Evolutionary conservation across 2,797 vertebrate species (phyloP).

Genomic region (Acomys russatus): DNA sequence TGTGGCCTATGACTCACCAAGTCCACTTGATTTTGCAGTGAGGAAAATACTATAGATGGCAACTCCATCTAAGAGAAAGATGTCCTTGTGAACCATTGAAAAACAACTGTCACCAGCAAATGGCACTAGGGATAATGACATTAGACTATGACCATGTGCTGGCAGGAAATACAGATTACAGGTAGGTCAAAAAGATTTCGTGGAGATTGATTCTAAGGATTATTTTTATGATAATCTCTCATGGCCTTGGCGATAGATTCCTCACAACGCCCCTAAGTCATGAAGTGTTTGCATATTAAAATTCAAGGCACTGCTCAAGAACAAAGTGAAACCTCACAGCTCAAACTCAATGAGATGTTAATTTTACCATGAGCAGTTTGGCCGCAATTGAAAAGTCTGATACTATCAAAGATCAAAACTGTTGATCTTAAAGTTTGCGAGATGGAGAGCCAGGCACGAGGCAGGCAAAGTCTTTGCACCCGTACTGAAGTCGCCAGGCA

Average conservation of each 20-base stretch:
- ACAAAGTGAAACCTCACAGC: not conserved
- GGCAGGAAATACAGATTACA: not conserved
- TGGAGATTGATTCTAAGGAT: slow-evolving; percentile 14
- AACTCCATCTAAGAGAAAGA: not conserved
- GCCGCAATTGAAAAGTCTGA: slow-evolving; percentile 55
- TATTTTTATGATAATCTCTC: slow-evolving; percentile 30
- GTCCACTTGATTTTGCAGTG: not conserved
- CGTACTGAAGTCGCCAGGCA: not conserved
- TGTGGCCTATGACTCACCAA: not conserved
- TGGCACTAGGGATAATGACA: not conserved
- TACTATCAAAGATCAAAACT: slow-evolving; percentile 55
- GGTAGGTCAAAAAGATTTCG: not conserved
- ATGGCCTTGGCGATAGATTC: not conserved
- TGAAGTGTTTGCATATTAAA: slow-evolving; percentile 47
- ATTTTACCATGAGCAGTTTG: not conserved
- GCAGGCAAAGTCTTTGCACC: not conserved
- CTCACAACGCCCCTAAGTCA: slow-evolving; percentile 21
- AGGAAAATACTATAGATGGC: not conserved
- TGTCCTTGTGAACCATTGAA: not conserved
- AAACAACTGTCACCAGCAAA: not conserved
- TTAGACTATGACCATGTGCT: not conserved
- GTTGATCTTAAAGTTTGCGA: not conserved
- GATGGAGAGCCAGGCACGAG: no score
- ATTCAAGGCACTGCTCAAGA: slow-evolving; percentile 30
- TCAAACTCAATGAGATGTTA: slow-evolving; percentile 21